These are phyloP conservation scores for Rhynchomys soricoides DNA, from an alignment of 2,113 vertebrate species.

Conservation along the genomic window DNA sequence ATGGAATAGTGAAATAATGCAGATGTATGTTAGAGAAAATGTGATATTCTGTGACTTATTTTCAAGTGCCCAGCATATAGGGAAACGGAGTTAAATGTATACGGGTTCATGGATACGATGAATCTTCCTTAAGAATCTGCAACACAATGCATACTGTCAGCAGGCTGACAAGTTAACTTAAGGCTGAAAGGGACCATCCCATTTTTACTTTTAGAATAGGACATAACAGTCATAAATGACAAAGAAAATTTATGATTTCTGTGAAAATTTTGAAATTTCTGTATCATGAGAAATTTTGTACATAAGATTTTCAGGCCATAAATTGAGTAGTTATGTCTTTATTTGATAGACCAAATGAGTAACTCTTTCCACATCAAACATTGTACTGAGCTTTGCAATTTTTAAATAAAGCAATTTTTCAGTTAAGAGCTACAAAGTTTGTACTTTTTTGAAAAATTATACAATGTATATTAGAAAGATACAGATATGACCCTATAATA, in stretches of 20 bases:
- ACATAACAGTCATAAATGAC: background rate
- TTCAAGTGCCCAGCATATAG: background rate
- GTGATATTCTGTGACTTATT: background rate
- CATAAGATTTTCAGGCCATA: background rate
- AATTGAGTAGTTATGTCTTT: background rate
- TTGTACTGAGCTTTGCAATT: background rate
- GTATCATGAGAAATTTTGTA: background rate
- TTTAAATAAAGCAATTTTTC: background rate
- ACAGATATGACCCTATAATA: background rate
- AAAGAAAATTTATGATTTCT: conserved; percentile 39
- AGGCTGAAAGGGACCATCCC: background rate
- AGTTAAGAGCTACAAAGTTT: background rate
- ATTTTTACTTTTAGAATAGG: background rate
- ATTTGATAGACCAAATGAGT: background rate
- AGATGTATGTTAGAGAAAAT: background rate
- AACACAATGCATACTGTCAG: background rate
- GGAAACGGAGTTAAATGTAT: background rate
- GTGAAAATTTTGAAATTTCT: background rate
- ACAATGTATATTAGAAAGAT: background rate
- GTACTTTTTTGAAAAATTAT: background rate
- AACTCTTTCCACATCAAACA: background rate
- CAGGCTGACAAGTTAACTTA: background rate
- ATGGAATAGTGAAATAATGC: background rate
- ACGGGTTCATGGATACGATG: background rate
- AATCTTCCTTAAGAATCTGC: background rate